A percentile compares a stretch with the other conserved stretches of the same genome.
Conservation (phyloP, 2,888 invertebrate species). For the Eupithecia pulchellata region DNA sequence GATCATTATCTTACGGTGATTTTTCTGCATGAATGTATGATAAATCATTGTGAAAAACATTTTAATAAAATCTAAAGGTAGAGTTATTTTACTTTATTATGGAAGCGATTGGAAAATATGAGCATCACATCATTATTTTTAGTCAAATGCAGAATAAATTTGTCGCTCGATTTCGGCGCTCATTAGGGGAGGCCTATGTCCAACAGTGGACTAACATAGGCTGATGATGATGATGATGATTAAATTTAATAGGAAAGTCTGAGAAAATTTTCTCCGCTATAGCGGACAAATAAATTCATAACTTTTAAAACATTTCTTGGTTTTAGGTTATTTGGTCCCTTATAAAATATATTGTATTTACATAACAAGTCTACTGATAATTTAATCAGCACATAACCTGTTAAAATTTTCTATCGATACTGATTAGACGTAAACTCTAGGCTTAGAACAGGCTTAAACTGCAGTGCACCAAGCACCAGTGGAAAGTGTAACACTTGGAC, state of each 20-base stretch:
- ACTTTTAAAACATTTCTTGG: no score
- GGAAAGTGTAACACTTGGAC: slow-evolving; percentile 5
- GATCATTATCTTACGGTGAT: slow-evolving; percentile 9
- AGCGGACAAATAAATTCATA: no score
- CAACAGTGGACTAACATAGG: no score
- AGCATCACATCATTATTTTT: neutral
- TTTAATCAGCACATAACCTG: neutral
- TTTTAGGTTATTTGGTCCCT: neutral
- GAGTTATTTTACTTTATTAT: neutral
- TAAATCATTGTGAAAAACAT: neutral
- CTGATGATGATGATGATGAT: no score
- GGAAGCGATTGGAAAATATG: neutral
- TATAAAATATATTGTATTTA: neutral
- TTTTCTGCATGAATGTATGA: neutral
- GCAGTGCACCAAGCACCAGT: neutral
- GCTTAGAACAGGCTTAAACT: neutral
- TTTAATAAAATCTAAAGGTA: neutral
- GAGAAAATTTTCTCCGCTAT: neutral
- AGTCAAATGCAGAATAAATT: neutral
- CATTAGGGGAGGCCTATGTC: no score
- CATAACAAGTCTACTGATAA: neutral
- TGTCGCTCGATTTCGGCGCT: no score
- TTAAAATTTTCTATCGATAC: neutral
- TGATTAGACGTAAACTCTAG: neutral
- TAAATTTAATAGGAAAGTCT: neutral